These are phyloP conservation scores for Typhlichthys eigenmanni DNA, from an alignment of 2,797 vertebrate species.

Conservation along the genomic window DNA sequence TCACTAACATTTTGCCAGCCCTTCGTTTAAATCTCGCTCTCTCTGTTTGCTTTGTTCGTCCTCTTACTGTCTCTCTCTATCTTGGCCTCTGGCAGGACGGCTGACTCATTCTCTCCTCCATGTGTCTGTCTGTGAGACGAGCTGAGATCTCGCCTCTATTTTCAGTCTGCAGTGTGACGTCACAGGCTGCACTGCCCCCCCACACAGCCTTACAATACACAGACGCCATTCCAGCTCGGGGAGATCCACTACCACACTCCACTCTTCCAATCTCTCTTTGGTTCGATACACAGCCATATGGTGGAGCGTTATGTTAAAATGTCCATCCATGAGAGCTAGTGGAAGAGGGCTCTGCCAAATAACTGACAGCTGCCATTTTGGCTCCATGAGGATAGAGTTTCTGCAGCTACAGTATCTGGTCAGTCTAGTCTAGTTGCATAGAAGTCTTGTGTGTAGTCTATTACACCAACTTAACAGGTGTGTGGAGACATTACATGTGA, in stretches of 20 bases:
- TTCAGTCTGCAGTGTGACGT: slow-evolving; percentile 62
- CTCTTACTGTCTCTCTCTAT: slow-evolving; percentile 44
- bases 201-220: slow-evolving; percentile 27
- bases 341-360: slow-evolving; percentile 12
- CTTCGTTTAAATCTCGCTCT: slow-evolving; percentile 34
- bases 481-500: too few relatives aligned
- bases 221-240: slow-evolving; percentile 40
- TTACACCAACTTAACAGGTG: neutral
- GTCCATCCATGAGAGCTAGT: slow-evolving; percentile 4
- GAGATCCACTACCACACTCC: slow-evolving; percentile 32
- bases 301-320: slow-evolving; percentile 10
- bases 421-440: neutral
- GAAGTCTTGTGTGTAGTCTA: neutral
- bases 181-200: slow-evolving; percentile 52
- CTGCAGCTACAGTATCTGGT: neutral
- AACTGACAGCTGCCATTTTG: slow-evolving; percentile 13
- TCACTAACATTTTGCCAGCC: slow-evolving; percentile 40
- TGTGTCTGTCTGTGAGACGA: slow-evolving; percentile 60
- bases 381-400: neutral
- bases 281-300: slow-evolving; percentile 15
- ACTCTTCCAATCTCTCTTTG: neutral
- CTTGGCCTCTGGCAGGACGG: slow-evolving; percentile 53
- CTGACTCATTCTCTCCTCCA: slow-evolving; percentile 70
- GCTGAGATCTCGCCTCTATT: slow-evolving; percentile 69
- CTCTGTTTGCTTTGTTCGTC: slow-evolving; percentile 56